Percentiles rank a stretch among this genome's conserved stretches.
Evolutionary conservation across 2,888 invertebrate genomes (phyloP).

Genomic region (Calliscelio sp.): DNA sequence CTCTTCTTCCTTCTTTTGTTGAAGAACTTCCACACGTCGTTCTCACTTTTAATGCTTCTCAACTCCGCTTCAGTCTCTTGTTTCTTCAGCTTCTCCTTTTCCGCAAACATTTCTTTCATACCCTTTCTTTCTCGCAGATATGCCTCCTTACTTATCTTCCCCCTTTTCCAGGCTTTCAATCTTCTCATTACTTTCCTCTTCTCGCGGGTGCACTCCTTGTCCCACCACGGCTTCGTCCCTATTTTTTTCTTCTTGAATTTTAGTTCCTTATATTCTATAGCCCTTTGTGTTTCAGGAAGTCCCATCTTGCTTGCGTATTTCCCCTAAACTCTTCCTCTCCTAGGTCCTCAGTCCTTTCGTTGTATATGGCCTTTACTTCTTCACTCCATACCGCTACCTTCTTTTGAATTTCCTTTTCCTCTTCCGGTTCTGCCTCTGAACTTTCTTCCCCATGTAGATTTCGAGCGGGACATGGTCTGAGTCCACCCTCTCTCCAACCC

Average conservation of each 20-base stretch:
- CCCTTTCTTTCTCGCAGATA: background rate
- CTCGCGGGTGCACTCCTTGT: background rate
- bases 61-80: background rate
- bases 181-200: background rate
- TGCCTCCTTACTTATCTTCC: background rate
- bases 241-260: background rate
- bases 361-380: background rate
- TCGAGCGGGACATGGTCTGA: background rate
- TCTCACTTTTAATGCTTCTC: background rate
- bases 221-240: background rate
- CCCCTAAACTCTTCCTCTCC: background rate
- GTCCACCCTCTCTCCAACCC: background rate
- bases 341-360: background rate
- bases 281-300: too few species aligned
- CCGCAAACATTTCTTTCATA: too few species aligned
- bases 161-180: background rate
- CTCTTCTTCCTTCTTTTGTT: background rate
- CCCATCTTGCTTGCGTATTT: too few species aligned
- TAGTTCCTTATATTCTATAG: background rate
- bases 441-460: background rate
- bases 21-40: background rate
- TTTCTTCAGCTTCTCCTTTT: background rate
- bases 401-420: background rate
- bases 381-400: background rate
- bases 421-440: too few species aligned